Conservation (phyloP, 2,113 vertebrate species). For the Procavia capensis region DNA sequence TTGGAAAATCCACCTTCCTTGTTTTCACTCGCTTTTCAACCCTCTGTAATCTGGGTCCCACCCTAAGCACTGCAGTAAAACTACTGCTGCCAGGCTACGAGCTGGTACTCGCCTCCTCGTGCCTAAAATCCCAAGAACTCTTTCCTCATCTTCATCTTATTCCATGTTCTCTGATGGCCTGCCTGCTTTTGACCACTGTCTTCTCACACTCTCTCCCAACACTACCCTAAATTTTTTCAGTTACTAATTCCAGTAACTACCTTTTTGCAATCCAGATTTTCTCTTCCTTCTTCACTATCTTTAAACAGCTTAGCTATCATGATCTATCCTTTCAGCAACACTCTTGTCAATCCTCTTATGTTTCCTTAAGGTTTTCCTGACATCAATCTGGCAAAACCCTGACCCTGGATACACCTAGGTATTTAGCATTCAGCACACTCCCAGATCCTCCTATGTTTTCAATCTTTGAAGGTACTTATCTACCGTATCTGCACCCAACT, state of each 20-base stretch:
- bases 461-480: not conserved
- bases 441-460: not conserved
- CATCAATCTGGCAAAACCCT: not conserved
- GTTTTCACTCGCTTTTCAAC: constrained; percentile 40
- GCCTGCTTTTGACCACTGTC: not conserved
- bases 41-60: not conserved
- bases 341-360: not conserved
- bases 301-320: not conserved
- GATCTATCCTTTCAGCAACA: constrained; percentile 38
- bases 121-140: not conserved
- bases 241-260: constrained; percentile 20
- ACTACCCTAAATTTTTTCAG: not conserved
- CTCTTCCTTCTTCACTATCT: constrained; percentile 20
- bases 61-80: not conserved
- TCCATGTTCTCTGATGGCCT: not conserved
- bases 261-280: not conserved
- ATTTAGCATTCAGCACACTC: not conserved
- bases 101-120: not conserved
- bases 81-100: not conserved
- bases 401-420: not conserved
- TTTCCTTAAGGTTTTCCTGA: constrained; percentile 23
- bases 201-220: constrained; percentile 1
- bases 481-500: no score
- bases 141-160: not conserved
- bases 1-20: not conserved